Conservation (phyloP, 2,113 vertebrate genomes). For the Peromyscus californicus region DNA sequence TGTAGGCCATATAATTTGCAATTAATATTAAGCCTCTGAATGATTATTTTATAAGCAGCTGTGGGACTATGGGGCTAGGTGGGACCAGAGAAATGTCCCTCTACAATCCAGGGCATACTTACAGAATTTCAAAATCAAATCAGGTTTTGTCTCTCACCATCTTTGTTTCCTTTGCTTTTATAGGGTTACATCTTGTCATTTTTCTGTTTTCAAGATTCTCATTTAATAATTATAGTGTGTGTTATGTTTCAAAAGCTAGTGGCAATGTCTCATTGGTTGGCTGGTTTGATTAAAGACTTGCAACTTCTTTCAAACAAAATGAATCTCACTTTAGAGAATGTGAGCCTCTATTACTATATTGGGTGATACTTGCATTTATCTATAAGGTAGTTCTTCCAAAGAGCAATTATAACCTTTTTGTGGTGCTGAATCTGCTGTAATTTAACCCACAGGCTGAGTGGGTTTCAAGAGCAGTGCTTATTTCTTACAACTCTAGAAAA, state of each 20-base stretch:
- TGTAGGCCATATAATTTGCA: too few species aligned
- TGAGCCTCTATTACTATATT: neutral
- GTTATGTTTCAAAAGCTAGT: conserved; percentile 27
- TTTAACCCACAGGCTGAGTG: neutral
- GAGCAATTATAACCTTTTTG: neutral
- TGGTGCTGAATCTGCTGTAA: neutral
- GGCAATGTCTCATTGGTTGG: neutral
- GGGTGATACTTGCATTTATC: neutral
- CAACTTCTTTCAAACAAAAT: conserved; percentile 44
- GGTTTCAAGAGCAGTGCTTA: neutral
- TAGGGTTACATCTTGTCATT: neutral
- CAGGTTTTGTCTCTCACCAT: neutral
- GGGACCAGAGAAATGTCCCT: too few species aligned
- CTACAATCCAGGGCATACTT: neutral
- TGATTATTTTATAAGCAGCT: too few species aligned
- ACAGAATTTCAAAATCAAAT: conserved; percentile 38
- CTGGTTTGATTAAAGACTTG: conserved; percentile 38
- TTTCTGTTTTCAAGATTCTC: conserved; percentile 41
- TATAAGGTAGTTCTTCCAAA: conserved; percentile 23
- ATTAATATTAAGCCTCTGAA: too few species aligned
- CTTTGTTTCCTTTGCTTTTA: conserved; percentile 49
- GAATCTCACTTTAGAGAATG: neutral
- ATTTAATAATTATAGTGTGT: neutral
- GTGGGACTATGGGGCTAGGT: too few species aligned
- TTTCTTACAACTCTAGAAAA: neutral